A percentile compares a stretch with the other conserved stretches of the same genome.
These are phyloP conservation scores for Jordanella pulchra DNA, from an alignment of 2,797 vertebrate genomes.

Conservation along the genomic window DNA sequence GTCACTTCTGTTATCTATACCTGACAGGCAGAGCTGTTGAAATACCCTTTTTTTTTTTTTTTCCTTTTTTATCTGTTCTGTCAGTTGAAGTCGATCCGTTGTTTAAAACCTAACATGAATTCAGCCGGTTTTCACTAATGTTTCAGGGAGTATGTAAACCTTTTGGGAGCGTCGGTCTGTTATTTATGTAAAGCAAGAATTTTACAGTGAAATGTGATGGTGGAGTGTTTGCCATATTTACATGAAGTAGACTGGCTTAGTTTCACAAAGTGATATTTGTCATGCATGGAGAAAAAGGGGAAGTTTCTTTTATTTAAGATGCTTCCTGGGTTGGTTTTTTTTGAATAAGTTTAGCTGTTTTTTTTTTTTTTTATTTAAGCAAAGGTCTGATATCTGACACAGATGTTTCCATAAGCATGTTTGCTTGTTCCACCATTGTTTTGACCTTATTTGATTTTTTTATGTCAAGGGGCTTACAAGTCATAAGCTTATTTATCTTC, in stretches of 20 bases:
- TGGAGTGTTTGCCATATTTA: slow-evolving; percentile 43
- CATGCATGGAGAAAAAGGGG: slow-evolving; percentile 47
- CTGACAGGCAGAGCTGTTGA: slow-evolving; percentile 26
- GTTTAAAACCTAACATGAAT: no score
- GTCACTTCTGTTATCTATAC: slow-evolving; percentile 40
- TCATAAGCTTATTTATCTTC: background rate
- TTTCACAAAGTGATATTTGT: slow-evolving; percentile 54
- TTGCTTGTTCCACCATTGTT: background rate
- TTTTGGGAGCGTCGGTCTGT: background rate
- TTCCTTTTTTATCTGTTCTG: slow-evolving; percentile 47
- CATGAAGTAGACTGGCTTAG: slow-evolving; percentile 29
- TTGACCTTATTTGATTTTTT: background rate
- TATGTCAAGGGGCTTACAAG: background rate
- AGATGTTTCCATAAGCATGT: background rate
- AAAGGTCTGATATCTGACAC: background rate
- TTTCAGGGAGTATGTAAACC: no score
- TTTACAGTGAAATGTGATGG: slow-evolving; percentile 3
- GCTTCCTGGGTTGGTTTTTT: background rate
- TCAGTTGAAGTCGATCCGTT: slow-evolving; percentile 1
- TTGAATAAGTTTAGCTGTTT: background rate
- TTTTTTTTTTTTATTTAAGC: background rate
- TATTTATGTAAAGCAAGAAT: slow-evolving; percentile 7
- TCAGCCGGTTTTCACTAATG: no score
- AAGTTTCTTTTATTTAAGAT: slow-evolving; percentile 21
- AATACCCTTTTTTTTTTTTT: no score